These are phyloP conservation scores for Leptatherina wallacei DNA, from an alignment of 2,797 vertebrate genomes.

Conservation along the genomic window DNA sequence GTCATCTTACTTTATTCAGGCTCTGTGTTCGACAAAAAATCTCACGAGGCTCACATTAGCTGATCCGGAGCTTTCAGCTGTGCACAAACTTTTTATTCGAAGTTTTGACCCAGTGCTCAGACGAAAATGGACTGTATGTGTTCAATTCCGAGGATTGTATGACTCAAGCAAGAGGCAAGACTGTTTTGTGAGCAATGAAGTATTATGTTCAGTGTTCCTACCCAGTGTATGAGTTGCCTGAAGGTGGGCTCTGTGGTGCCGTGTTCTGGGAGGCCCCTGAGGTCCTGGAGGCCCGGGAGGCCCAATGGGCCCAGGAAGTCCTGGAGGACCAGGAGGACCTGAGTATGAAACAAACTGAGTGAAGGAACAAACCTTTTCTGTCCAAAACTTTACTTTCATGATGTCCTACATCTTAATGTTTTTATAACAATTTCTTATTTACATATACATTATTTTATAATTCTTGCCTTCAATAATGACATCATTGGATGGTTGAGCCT, in stretches of 20 bases:
- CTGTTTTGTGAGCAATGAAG: not conserved
- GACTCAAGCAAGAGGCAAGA: not conserved
- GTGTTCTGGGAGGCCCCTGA: constrained; percentile 83
- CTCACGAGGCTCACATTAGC: not conserved
- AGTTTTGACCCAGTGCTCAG: not conserved
- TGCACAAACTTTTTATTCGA: not conserved
- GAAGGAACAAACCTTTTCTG: not conserved
- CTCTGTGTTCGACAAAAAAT: not conserved
- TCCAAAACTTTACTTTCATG: not conserved
- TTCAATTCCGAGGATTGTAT: not conserved
- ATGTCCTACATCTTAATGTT: not conserved
- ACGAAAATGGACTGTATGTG: not conserved
- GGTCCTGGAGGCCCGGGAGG: constrained; percentile 88
- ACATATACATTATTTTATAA: not conserved
- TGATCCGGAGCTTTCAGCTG: not conserved
- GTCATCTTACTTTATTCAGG: not conserved
- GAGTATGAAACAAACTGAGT: not conserved
- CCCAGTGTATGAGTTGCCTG: constrained; percentile 76
- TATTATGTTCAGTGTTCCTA: constrained; percentile 31
- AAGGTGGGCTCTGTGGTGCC: constrained; percentile 82
- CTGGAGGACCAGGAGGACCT: constrained; percentile 56
- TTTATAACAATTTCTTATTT: not conserved
- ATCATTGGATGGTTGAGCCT: constrained; percentile 86
- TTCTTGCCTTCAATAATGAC: constrained; percentile 86
- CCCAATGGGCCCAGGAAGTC: constrained; percentile 79